phyloP scores from a whole-genome alignment of 2,113 vertebrate genomes.

The Nyctibius bracteatus region DNA sequence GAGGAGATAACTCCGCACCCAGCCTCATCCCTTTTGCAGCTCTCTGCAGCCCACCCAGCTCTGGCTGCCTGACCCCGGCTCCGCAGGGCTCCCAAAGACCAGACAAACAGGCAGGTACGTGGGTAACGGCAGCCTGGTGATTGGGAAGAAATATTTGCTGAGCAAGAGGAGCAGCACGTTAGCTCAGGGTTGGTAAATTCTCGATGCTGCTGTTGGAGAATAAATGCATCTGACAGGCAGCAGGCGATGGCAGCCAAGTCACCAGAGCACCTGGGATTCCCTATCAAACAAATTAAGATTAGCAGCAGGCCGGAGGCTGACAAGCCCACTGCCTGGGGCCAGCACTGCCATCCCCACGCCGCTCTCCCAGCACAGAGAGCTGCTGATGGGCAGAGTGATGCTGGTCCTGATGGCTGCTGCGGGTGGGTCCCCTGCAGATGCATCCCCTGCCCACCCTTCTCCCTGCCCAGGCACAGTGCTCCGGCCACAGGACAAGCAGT shows the following conservation, averaged over 20 bases:
- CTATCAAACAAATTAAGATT: background rate
- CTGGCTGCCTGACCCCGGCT: fast-evolving
- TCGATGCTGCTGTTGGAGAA: background rate
- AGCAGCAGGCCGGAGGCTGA: background rate
- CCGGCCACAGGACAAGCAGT: fast-evolving
- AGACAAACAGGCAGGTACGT: fast-evolving
- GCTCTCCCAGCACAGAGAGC: fast-evolving
- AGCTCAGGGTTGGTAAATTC: background rate
- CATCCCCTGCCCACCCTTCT: background rate
- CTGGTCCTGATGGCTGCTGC: fast-evolving
- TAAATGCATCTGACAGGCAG: background rate
- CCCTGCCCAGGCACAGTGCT: background rate
- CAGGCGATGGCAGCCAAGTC: background rate
- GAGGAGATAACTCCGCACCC: background rate
- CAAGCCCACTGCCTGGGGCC: background rate
- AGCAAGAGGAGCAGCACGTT: background rate
- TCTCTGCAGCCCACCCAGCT: background rate
- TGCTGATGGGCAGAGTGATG: fast-evolving
- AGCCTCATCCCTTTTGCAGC: background rate
- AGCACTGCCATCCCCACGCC: fast-evolving
- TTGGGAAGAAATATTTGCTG: fast-evolving
- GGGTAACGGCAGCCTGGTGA: fast-evolving
- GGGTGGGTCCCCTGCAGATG: background rate
- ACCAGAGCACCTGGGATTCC: background rate
- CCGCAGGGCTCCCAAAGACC: fast-evolving